Base-by-base conservation (phyloP, 2,797 vertebrate genomes). In the Cyprinodon diabolis region DNA sequence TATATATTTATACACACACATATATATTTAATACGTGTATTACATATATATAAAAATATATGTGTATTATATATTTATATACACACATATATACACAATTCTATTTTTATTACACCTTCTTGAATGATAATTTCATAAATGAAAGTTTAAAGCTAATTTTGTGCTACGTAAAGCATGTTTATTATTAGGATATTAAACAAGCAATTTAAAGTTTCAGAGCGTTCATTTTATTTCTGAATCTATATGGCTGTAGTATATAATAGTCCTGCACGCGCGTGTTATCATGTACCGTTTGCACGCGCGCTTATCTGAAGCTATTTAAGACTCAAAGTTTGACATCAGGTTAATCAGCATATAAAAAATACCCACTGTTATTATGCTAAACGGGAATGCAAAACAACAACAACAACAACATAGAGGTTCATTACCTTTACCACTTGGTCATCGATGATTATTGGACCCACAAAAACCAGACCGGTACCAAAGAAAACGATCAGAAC, bases 371-470 rank as follows among this genome's bases (percentile, higher is more conserved):
- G 43, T 2, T 48, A 14, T 56, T 19, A 11, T 7, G 62, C 57
- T 67, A 55, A 8, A n/a, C 0, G 0, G 25, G 14, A 3, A 2
- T 13, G 47, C 13, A 14, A 40, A 40, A 40, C 4, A 5, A 5
- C 40, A 40, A 40, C 40, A 5, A 40, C 40, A 5, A 40, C 40
- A 40, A 40, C 40, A 40, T 5, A 11, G 10, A 0, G 4, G 25
- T 23, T 1, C 69, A 94, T 92, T 85, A 96, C 95, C 94, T 95
- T 95, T 3, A 89, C 86, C 19, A 96, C 90, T 55, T 95, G 94
- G 9, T 94, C 90, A 55, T 95, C 85, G 79, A 96, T 91, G 57
- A 95, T 80, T 12, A 93, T 12, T 0, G 94, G 95, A 45, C 94
- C 92, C 35, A 94, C 92, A 57, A 95, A 92, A 0, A 89, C 65